Base-by-base conservation (phyloP, 2,113 vertebrate species). In the Neogobius melanostomus region DNA sequence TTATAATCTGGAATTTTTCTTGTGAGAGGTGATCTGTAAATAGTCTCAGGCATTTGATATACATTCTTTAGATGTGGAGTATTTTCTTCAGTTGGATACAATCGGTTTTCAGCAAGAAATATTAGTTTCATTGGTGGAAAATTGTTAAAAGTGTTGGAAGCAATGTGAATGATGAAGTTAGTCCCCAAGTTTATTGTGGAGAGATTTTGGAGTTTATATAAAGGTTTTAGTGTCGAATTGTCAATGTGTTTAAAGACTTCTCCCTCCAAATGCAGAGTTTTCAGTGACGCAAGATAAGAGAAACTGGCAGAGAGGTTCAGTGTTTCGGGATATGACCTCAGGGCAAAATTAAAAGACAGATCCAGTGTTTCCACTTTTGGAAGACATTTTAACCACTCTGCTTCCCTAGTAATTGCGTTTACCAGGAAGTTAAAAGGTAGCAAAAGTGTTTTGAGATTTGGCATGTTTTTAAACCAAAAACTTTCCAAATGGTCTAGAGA, bases 71-170 rank as follows among this genome's bases (percentile, higher is more conserved):
- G 15, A 8, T 0, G 6, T 14, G 14, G 11, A 6, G 8, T 6
- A 0, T 4, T 21, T 11, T 12, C 62, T 46, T 16, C 36, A 4
- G 79, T 66, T 0, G 93, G 93, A 78, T 87, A 90, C 64, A 96
- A 88, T 17, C 92, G 91, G 71, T 94, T 96, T 83, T 93, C 94
- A 28, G 91, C 87, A 0, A 96, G 93, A 75, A 93, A 93, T 73
- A 95, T 92, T 57, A 87, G 49, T 36, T 75, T 89, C 68, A 93
- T 5, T 0, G 91, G 76, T 53, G 51, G 3, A 8, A 95, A 84
- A 2, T 87, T 3, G 0, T 8, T 44, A 17, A 94, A 94, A 56
- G 89, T 11, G 6, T 28, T 48, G 42, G 92, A 72, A 68, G 93
- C 50, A 43, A 72, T 82, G 1, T 73, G 44, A 47, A 92, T 92